These are phyloP conservation scores for Hapalemur alaotrensis DNA, from an alignment of 2,797 vertebrate species.

Conservation along the genomic window DNA sequence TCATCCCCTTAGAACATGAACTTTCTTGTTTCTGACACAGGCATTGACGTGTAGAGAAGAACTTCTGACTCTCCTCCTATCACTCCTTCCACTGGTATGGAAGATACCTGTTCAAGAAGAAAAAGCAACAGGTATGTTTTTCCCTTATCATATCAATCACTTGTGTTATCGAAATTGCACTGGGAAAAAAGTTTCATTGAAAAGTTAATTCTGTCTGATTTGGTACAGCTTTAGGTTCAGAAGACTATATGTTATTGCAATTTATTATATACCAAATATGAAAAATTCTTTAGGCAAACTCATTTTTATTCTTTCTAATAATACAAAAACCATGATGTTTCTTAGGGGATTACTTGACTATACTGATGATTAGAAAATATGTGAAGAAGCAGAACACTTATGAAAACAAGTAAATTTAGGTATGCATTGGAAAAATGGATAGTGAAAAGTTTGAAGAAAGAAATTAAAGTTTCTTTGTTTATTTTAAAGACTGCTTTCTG, in stretches of 20 bases:
- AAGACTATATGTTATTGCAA: neutral
- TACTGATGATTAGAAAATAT: neutral
- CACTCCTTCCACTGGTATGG: constrained; percentile 96
- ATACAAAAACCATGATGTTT: neutral
- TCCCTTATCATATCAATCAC: neutral
- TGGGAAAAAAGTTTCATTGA: neutral
- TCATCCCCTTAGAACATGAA: neutral
- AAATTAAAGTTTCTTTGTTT: neutral
- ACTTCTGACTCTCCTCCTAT: constrained; percentile 95
- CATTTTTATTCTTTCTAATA: constrained; percentile 19
- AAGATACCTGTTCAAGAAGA: constrained; percentile 97
- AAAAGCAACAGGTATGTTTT: constrained; percentile 91
- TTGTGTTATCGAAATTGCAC: neutral
- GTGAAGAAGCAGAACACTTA: neutral
- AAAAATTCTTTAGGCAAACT: constrained; percentile 2
- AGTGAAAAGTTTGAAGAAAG: neutral
- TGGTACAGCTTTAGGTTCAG: neutral
- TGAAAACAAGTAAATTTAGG: neutral
- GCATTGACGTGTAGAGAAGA: constrained; percentile 98
- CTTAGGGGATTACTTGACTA: neutral
- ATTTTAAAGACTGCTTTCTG: neutral
- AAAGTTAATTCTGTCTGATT: neutral
- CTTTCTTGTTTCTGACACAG: constrained; percentile 81
- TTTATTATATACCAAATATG: neutral
- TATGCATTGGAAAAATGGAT: neutral